Conservation (phyloP, 2,113 vertebrate species). For the Syngnathus scovelli region DNA sequence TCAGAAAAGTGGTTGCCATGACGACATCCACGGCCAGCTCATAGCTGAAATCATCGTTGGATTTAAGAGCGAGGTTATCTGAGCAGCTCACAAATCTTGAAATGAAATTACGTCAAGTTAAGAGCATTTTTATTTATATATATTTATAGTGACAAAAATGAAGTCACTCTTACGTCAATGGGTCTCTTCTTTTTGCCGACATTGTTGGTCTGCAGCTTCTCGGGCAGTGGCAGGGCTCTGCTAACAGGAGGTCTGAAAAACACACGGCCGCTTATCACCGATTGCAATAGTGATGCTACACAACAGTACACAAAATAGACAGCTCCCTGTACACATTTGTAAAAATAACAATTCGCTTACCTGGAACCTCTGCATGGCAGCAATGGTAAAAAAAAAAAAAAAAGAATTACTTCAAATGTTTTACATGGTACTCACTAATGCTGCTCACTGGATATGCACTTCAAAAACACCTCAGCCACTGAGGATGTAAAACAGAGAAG, state of each 20-base stretch:
- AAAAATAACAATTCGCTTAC: slow-evolving; percentile 68
- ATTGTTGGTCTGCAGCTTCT: slow-evolving; percentile 97
- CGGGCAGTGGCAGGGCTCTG: slow-evolving; percentile 92
- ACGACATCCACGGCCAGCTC: slow-evolving; percentile 41
- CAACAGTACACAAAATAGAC: neutral
- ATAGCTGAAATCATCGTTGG: slow-evolving; percentile 26
- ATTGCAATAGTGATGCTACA: slow-evolving; percentile 1
- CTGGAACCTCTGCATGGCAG: slow-evolving; percentile 94
- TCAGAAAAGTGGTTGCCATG: slow-evolving; percentile 58
- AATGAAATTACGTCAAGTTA: slow-evolving; percentile 23
- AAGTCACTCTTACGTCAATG: slow-evolving; percentile 80
- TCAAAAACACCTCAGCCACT: slow-evolving; percentile 46
- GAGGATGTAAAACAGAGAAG: slow-evolving; percentile 57
- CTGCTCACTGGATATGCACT: slow-evolving; percentile 35
- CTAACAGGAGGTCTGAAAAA: slow-evolving; percentile 94
- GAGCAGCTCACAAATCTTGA: slow-evolving; percentile 12
- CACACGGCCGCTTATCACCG: slow-evolving; percentile 35
- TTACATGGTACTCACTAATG: slow-evolving; percentile 32
- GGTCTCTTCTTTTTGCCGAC: slow-evolving; percentile 97
- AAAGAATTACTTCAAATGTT: slow-evolving; percentile 37
- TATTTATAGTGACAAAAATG: neutral
- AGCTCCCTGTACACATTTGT: neutral
- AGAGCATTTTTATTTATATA: slow-evolving; percentile 10
- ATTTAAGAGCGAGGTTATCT: slow-evolving; percentile 40
- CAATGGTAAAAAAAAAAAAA: slow-evolving; percentile 54